These are phyloP conservation scores for Thalpophila matura DNA, from an alignment of 2,888 invertebrate genomes.

Conservation along the genomic window DNA sequence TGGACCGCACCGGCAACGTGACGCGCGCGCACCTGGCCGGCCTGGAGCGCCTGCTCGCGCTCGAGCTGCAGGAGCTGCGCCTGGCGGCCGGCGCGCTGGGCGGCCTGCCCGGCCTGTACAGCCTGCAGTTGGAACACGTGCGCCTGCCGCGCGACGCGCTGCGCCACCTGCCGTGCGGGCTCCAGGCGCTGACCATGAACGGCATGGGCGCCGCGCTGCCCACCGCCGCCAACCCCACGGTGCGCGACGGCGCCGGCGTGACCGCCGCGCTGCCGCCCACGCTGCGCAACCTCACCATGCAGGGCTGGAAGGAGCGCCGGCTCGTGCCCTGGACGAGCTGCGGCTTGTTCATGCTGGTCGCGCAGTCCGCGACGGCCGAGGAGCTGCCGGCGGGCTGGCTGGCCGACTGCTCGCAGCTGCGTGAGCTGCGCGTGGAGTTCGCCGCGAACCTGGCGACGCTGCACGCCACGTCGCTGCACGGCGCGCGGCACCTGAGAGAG, in stretches of 20 bases:
- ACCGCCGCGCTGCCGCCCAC: conserved; percentile 37
- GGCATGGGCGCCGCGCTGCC: conserved; percentile 13
- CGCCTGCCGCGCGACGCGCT: conserved; percentile 17
- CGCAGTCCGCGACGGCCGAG: neutral
- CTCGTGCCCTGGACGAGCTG: conserved; percentile 48
- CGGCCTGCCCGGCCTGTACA: conserved; percentile 79
- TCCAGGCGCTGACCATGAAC: conserved; percentile 27
- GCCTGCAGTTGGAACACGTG: conserved; percentile 19
- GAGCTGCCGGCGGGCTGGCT: conserved; percentile 34
- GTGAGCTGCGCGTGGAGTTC: conserved; percentile 9
- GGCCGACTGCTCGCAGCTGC: conserved; percentile 2
- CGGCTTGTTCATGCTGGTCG: conserved; percentile 9
- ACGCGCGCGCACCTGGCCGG: conserved; percentile 29
- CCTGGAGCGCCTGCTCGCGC: conserved; percentile 24
- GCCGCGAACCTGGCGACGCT: neutral
- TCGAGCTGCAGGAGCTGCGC: neutral
- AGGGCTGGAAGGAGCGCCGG: conserved; percentile 36
- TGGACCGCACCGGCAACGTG: conserved; percentile 18
- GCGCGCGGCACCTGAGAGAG: conserved; percentile 8
- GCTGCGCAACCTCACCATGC: conserved; percentile 36
- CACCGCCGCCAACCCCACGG: conserved; percentile 23
- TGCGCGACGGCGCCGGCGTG: conserved; percentile 40
- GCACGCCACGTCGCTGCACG: conserved; percentile 2
- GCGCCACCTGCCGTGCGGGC: conserved; percentile 13
- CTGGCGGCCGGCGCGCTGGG: conserved; percentile 87